Base-by-base conservation (phyloP, 2,888 invertebrate genomes). In the Melitaea athalia region DNA sequence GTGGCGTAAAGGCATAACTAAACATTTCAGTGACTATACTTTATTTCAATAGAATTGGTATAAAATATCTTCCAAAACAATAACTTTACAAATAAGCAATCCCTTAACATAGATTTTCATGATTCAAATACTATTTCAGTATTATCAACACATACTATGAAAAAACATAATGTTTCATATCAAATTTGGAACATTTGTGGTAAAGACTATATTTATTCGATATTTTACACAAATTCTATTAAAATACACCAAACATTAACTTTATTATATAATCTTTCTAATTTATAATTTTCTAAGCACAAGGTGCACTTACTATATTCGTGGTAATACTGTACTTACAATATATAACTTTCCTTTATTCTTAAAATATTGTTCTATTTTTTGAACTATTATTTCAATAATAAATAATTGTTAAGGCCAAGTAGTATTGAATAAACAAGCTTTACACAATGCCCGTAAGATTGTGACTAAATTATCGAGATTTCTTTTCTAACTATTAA, bases 281-380 rank as follows among this genome's bases (percentile, higher is more conserved):
- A 53, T 64, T 67, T 68, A 71, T 63, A 67, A 62, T 59, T 65
- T 43, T 63, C 64, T 74, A 71, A 68, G 67, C 67, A 57, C 71
- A 74, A 73, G 59, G 77, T 78, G 78, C 76, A 74, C 71, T 75
- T 75, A 74, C 69, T 73, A 76, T 68, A 73, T 76, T 74, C 74
- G 78, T 79, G 79, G 78, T 78, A 79, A 79, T 78, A 78, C 77
- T 79, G 75, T 63, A 70, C 70, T 64, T 67, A 71, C 72, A 69
- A 43, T 67, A 71, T 73, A 70, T 69, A 72, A 57, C 49, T 64
- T 69, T 70, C 42, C 45, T 68, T 67, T 65, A 70, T 63, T 60
- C 45, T 67, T 61, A 55, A 72, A 55, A 74, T 78, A 78, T 77
- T 76, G 75, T 77, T 78, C 76, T 75, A 74, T 68, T 70, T 33